Conservation (phyloP, 2,113 vertebrate species). For the Phaetusa simplex region DNA sequence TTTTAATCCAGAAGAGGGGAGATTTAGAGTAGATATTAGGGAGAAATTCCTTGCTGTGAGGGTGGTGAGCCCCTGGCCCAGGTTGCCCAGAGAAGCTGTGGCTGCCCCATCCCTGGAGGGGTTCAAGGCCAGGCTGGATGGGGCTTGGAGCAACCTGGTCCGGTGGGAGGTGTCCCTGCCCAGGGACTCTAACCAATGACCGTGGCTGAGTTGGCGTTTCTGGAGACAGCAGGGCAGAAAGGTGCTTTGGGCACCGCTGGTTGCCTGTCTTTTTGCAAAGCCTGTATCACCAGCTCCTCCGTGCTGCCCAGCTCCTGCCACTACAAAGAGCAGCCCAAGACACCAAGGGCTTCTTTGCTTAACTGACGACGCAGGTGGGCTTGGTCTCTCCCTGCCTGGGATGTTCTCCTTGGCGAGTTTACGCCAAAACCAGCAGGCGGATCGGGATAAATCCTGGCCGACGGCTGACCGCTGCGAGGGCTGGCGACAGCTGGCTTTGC, state of each 20-base stretch:
- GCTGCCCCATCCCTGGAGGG: not conserved
- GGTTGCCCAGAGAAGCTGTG: not conserved
- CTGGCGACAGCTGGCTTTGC: not conserved
- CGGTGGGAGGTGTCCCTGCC: not conserved
- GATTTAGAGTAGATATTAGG: not conserved
- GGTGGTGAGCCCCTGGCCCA: not conserved
- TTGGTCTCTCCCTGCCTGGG: not conserved
- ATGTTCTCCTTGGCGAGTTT: not conserved
- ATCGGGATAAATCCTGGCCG: not conserved
- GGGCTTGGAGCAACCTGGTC: not conserved
- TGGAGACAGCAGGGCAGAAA: not conserved
- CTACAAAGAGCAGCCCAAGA: not conserved
- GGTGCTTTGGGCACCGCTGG: not conserved
- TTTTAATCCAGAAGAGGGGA: not conserved
- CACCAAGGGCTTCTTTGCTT: not conserved
- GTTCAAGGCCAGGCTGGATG: not conserved
- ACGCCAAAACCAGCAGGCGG: fast-evolving
- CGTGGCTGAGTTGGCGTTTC: not conserved
- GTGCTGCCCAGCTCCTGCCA: fast-evolving
- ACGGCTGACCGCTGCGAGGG: not conserved
- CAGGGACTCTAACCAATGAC: not conserved
- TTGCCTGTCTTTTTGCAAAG: no score
- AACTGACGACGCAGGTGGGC: not conserved
- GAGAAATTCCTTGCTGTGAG: not conserved
- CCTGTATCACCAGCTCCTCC: not conserved